A percentile compares a stretch with the other conserved stretches of the same genome.
These are phyloP conservation scores for Syngnathus scovelli DNA, from an alignment of 2,113 vertebrate genomes.

Conservation along the genomic window DNA sequence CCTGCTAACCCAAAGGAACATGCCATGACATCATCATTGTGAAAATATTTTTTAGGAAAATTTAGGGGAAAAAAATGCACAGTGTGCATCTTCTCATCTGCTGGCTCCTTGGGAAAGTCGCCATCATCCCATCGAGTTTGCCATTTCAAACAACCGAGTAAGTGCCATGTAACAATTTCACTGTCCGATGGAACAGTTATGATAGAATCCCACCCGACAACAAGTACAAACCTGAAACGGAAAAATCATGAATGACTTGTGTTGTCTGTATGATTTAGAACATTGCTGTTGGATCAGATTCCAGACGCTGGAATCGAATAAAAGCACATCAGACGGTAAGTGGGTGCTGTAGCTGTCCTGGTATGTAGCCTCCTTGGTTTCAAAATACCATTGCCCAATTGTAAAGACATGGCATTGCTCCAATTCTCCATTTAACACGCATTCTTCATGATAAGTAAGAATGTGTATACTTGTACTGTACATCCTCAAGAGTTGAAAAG, in stretches of 20 bases:
- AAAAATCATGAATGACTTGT: too few species aligned
- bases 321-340: background rate
- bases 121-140: background rate
- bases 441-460: slow-evolving; percentile 4
- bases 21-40: background rate
- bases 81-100: background rate
- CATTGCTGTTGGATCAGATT: too few species aligned
- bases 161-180: too few species aligned
- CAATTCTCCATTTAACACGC: background rate
- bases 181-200: too few species aligned
- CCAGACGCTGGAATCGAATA: background rate
- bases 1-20: background rate
- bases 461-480: too few species aligned
- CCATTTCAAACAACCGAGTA: background rate
- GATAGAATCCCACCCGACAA: too few species aligned
- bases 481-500: background rate
- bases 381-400: background rate
- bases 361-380: background rate
- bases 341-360: background rate
- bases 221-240: too few species aligned
- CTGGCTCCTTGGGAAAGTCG: background rate
- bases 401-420: background rate
- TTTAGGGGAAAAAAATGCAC: background rate
- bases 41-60: background rate
- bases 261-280: too few species aligned